Base-by-base conservation (phyloP, 2,888 invertebrate genomes). In the Rotaria sp. region DNA sequence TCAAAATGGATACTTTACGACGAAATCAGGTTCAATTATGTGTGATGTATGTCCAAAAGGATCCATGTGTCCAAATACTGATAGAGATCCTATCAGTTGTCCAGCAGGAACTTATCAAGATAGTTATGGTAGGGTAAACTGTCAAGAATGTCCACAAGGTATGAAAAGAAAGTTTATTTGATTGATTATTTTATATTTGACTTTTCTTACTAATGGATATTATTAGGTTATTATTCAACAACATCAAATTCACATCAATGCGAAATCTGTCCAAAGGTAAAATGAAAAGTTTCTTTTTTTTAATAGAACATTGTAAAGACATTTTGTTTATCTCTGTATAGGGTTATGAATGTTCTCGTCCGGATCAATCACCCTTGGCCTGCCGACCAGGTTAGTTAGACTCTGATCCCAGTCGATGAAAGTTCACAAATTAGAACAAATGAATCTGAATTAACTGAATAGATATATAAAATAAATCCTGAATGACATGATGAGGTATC, bases 51-150 rank as follows among this genome's bases (percentile, higher is more conserved):
- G 75, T 45, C 75, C 75, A 24, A 24, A 45, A 2, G 75, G 75
- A 13, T 41, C 24, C 26, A 75, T 75, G 75, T 75, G 75, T 45
- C 41, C 75, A 41, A 75, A 41, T n/a, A 26, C 38, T 24, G 75
- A 75, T 75, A 26, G 75, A 75, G 75, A 75, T 24, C 75, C 75
- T 41, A 41, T 75, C 2, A 41, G 41, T 45, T 75, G 75, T 75
- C 75, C 75, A 75, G 10, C 41, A 13, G 75, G 75, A 21, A 75
- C 75, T 41, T 75, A 75, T 75, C 75, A 75, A 45, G 45, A 75
- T 75, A 41, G 10, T 24, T 38, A 38, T 75, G 75, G 75, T 3
- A 5, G 26, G 4, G 18, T 15, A 41, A 24, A 10, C 24, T 75
- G 75, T 75, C 41, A 18, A 41, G 26, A 38, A 45, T 75, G 75